phyloP scores from a whole-genome alignment of 2,113 vertebrate species.

The Campylorhamphus procurvoides region DNA sequence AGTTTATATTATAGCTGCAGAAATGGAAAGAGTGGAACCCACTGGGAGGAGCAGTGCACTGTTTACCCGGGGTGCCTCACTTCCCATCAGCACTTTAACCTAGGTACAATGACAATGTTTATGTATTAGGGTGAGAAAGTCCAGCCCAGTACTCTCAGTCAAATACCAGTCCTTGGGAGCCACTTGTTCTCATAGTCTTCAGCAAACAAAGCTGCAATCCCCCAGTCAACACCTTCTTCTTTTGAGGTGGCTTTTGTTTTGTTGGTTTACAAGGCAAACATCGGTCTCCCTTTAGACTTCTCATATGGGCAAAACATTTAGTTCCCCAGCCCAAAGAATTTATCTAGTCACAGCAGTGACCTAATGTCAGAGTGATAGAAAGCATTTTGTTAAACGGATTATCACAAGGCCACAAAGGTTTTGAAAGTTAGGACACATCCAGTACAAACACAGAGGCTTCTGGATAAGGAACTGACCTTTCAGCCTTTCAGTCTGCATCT shows the following conservation, averaged over 20 bases:
- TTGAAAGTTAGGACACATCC: neutral
- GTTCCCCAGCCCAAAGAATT: neutral
- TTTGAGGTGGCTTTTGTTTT: neutral
- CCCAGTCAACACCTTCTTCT: neutral
- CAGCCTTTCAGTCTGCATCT: neutral
- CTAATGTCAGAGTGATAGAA: neutral
- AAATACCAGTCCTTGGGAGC: neutral
- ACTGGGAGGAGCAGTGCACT: neutral
- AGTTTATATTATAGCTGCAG: neutral
- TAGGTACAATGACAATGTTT: neutral
- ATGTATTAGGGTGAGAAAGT: neutral
- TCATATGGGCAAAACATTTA: neutral
- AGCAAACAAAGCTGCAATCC: neutral
- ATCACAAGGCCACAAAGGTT: neutral
- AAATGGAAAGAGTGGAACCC: neutral
- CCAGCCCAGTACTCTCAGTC: neutral
- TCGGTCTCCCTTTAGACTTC: neutral
- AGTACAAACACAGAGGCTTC: neutral
- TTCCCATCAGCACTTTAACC: neutral
- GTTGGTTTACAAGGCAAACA: neutral
- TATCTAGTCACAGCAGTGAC: neutral
- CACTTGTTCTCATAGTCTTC: neutral
- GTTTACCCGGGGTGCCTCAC: neutral
- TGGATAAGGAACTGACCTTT: conserved; percentile 37
- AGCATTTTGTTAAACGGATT: neutral